Evolutionary conservation across 2,113 vertebrate species (phyloP).

Genomic region (Tychaedon coryphoeus): DNA sequence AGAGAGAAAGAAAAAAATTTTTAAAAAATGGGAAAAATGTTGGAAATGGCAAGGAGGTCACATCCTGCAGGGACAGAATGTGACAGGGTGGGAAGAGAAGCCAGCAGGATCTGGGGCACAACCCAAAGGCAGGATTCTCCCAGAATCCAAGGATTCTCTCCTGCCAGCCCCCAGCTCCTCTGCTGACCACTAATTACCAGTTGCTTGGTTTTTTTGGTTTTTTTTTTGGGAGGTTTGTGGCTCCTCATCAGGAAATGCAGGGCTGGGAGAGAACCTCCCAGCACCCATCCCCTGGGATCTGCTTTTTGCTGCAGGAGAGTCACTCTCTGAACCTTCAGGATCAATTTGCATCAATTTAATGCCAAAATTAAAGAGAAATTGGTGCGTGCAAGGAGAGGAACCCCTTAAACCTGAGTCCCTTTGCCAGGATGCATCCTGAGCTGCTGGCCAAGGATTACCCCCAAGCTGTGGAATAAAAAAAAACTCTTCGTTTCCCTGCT

Average conservation of each 20-base stretch:
- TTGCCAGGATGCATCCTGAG: neutral
- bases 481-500: neutral
- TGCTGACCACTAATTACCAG: neutral
- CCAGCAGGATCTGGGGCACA: neutral
- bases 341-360: neutral
- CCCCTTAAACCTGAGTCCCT: fast-evolving
- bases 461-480: neutral
- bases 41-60: neutral
- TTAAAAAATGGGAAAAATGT: neutral
- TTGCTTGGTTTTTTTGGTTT: neutral
- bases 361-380: neutral
- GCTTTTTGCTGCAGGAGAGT: neutral
- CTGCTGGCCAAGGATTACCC: neutral
- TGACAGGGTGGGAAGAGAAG: neutral
- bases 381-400: neutral
- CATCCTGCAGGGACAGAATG: neutral
- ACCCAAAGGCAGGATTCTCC: neutral
- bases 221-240: neutral
- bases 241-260: neutral
- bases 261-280: neutral
- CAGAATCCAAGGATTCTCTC: fast-evolving
- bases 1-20: neutral
- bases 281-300: neutral
- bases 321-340: fast-evolving
- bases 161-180: neutral